A percentile compares a stretch with the other conserved stretches of the same genome.
phyloP scores from a whole-genome alignment of 2,888 invertebrate genomes.

The Priocnemis perturbator region DNA sequence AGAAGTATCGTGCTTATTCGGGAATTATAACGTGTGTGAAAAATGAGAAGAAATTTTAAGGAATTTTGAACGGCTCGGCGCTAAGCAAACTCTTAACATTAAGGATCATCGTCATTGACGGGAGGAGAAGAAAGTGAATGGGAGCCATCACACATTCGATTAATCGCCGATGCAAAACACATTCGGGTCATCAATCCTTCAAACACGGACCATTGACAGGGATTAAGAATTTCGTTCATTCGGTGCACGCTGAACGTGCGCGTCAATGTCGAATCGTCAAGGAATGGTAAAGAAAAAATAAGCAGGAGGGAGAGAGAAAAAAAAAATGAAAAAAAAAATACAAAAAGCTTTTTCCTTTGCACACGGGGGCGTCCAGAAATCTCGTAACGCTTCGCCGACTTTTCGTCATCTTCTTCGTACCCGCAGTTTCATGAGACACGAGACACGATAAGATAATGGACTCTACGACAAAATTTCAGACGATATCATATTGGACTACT shows the following conservation, averaged over 20 bases:
- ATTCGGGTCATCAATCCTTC: neutral
- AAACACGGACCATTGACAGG: too few relatives aligned
- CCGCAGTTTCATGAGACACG: slow-evolving; percentile 27
- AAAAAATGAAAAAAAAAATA: neutral
- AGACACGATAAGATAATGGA: neutral
- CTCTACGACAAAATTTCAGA: neutral
- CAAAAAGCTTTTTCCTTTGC: neutral
- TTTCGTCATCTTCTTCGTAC: slow-evolving; percentile 41
- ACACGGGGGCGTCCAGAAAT: slow-evolving; percentile 36
- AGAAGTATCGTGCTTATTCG: slow-evolving; percentile 38
- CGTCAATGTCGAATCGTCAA: too few relatives aligned
- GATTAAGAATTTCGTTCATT: too few relatives aligned
- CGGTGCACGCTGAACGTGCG: too few relatives aligned
- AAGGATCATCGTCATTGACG: slow-evolving; percentile 5
- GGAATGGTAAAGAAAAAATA: neutral
- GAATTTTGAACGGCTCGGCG: neutral
- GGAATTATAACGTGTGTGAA: slow-evolving; percentile 33
- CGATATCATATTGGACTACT: slow-evolving; percentile 22
- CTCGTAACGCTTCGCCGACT: slow-evolving; percentile 35
- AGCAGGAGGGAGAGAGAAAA: slow-evolving; percentile 2
- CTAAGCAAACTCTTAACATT: neutral
- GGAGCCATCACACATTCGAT: too few relatives aligned
- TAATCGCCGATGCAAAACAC: slow-evolving; percentile 4
- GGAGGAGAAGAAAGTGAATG: too few relatives aligned
- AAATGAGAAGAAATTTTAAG: slow-evolving; percentile 30